Evolutionary conservation across 2,888 invertebrate species (phyloP), one percentile per base, ranked within the genome.

Genomic region (Pollenia labialis): DNA sequence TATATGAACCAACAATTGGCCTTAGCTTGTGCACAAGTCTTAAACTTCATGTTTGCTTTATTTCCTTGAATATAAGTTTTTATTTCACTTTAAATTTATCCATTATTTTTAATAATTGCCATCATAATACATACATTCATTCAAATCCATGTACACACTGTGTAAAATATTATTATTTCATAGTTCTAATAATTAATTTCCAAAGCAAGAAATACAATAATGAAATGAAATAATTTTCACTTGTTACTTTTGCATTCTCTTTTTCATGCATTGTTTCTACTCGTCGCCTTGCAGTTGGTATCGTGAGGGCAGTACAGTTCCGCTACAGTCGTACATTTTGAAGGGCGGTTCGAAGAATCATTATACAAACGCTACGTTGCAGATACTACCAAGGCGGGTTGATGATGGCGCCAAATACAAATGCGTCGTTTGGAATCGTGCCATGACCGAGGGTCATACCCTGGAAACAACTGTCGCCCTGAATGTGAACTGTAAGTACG

Each of bases 341-440:
- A 95, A 96, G 91, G 97, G 96, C 75, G 96, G 95, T 88, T 96
- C 96, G 14, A 95, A 96, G 86, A 95, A 96, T 88, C 96, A 96
- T 90, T 95, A 97, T 23, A 97, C 97, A 23, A 95, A 96, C 62
- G 96, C 96, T 10, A 96, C 96, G 52, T 94, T 98, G 85, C 95
- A 95, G 71, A 94, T 98, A 90, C 95, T 95, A 88, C 98, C 98
- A 32, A 95, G 95, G 74, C 95, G 97, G 88, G 97, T 97, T 88
- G 98, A 98, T 93, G 98, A 98, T 91, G 96, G 96, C 56, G 96
- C 97, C 85, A 94, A 95, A 79, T 97, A 96, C 94, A 95, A 97
- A 88, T 98, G 98, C 93, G 96, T 96, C 89, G 98, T 98, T 87
- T 96, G 97, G 95, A 98, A 98, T 94, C 94, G 98, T 81, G 98